Evolutionary conservation across 2,113 vertebrate genomes (phyloP).

Genomic region (Eidolon helvum): DNA sequence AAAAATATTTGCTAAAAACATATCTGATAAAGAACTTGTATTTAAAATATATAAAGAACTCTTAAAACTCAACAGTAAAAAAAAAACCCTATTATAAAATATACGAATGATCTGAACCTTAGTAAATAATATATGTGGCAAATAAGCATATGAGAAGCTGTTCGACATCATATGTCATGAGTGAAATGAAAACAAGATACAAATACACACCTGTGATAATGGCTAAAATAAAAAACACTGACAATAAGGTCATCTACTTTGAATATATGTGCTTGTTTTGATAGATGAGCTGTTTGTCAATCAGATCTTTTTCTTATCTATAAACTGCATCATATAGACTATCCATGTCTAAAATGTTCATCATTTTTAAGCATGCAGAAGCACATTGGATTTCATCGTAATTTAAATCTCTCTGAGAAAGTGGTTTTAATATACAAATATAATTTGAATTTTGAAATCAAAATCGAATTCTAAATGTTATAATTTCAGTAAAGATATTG

Average conservation of each 20-base stretch:
- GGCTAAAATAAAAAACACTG: background rate
- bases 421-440: background rate
- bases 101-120: background rate
- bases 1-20: background rate
- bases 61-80: background rate
- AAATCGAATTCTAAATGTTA: background rate
- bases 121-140: background rate
- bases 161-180: background rate
- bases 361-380: background rate
- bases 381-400: background rate
- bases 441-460: constrained; percentile 17
- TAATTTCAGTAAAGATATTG: background rate
- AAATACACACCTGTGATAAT: background rate
- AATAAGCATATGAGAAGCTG: background rate
- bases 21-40: background rate
- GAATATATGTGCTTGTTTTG: background rate
- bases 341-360: background rate
- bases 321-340: background rate
- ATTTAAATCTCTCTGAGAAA: background rate
- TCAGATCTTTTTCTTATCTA: background rate
- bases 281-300: background rate
- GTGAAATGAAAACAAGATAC: background rate
- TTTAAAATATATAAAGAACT: background rate
- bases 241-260: background rate
- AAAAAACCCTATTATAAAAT: background rate